A percentile compares a stretch with the other conserved stretches of the same genome.
Conservation (phyloP, 2,888 invertebrate genomes). For the Eueremaeus valkanovi region DNA sequence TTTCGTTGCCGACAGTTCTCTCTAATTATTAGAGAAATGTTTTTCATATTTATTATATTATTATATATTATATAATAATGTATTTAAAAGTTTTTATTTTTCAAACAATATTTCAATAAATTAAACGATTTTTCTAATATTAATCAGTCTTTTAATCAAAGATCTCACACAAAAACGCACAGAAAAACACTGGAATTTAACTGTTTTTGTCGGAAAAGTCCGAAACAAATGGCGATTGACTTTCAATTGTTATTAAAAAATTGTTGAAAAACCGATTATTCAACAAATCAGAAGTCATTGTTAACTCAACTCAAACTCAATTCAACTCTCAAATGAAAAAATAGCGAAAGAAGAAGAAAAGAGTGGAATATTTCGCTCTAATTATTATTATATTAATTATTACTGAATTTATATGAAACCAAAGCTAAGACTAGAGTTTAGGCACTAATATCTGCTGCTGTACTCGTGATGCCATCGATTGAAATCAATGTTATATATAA, state of each 20-base stretch:
- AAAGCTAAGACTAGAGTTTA: constrained; percentile 23
- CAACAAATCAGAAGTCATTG: background rate
- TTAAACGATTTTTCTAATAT: too few relatives aligned
- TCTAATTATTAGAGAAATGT: constrained; percentile 22
- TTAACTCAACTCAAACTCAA: too few relatives aligned
- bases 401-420: background rate
- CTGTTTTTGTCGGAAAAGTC: background rate
- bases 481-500: constrained; percentile 99
- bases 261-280: background rate
- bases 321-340: too few relatives aligned
- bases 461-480: constrained; percentile 57
- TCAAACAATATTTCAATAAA: too few relatives aligned
- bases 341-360: background rate
- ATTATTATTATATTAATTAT: background rate
- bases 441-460: constrained; percentile 39
- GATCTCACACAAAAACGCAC: background rate
- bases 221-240: background rate
- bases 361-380: background rate
- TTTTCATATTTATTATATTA: constrained; percentile 7
- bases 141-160: background rate
- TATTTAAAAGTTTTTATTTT: too few relatives aligned
- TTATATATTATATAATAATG: background rate
- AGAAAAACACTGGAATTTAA: background rate
- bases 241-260: background rate
- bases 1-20: constrained; percentile 24